Base-by-base conservation (phyloP, 2,888 invertebrate species). In the Vanessa cardui region DNA sequence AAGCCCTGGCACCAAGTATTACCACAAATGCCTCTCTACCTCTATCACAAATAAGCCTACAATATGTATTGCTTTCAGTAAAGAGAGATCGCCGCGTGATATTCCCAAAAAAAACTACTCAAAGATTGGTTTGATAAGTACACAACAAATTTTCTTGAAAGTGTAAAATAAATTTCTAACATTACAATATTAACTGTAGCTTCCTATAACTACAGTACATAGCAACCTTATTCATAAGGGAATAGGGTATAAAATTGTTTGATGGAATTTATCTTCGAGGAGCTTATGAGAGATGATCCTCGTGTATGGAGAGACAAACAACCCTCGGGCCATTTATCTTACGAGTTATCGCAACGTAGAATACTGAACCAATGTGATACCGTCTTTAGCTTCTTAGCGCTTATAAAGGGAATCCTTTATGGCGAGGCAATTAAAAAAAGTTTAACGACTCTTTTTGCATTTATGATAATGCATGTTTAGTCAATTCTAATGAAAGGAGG, bases 251-350 rank as follows among this genome's bases (percentile, higher is more conserved):
- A 50, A 20, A 9, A 18, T 50, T 20, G 18, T 18, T 7, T 20
- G 49, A 20, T 20, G 21, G 5, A 50, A 50, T 50, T 50, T 7
- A 4, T 8, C 20, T 9, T 20, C 20, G 4, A 12, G 12, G 20
- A 18, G 49, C 12, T 20, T 20, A 50, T 5, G 20, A 50, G 49
- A 26, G 31, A 47, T 18, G 47, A 54, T 26, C 52, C 26, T 16
- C 52, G 5, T 16, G 26, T 52, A 16, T 47, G 52, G 31, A 54
- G 52, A 16, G 7, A 16, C 52, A 31, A 65, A 45, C 6, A 15
- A 60, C 31, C 46, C 46, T 59, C 46, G 33, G 45, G 59, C 45
- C 46, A 60, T 64, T 58, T 58, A 49, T 58, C 20, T 21, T 16
- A 63, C 47, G 56, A 63, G 63, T 20, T 47, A 44, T 26, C 33